These are phyloP conservation scores for Polypterus senegalus DNA, from an alignment of 2,113 vertebrate species.

Conservation along the genomic window DNA sequence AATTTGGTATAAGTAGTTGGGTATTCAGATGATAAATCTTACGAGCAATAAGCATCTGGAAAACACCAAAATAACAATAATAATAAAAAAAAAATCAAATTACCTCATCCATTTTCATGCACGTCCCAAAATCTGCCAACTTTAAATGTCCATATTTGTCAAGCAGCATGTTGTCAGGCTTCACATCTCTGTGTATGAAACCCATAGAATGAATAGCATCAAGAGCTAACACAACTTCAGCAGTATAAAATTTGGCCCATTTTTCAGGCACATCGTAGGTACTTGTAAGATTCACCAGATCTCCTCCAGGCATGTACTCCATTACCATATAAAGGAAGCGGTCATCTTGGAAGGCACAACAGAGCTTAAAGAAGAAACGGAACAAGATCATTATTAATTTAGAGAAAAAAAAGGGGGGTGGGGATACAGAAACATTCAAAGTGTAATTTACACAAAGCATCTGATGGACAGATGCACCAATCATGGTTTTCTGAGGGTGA, in stretches of 20 bases:
- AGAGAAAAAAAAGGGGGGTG: no score
- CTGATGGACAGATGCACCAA: no score
- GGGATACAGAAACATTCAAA: no score
- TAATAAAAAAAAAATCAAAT: conserved; percentile 27
- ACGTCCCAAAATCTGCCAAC: conserved; percentile 95
- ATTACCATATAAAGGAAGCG: conserved; percentile 96
- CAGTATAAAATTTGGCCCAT: conserved; percentile 96
- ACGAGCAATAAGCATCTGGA: no score
- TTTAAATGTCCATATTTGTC: conserved; percentile 87
- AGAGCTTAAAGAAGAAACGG: conserved; percentile 53
- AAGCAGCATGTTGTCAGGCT: conserved; percentile 97
- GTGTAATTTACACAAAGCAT: no score
- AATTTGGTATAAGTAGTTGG: no score
- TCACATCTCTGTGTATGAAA: conserved; percentile 93
- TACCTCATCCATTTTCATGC: conserved; percentile 97
- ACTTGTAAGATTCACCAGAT: conserved; percentile 97
- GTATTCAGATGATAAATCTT: no score
- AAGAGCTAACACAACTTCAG: conserved; percentile 91
- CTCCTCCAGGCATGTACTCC: conserved; percentile 99
- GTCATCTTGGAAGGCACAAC: conserved; percentile 97
- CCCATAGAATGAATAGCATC: conserved; percentile 98
- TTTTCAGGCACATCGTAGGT: conserved; percentile 97
- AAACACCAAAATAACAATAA: background rate
- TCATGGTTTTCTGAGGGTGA: no score
- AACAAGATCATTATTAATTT: no score